Conservation (phyloP, 2,797 vertebrate genomes). For the Poeciliopsis gracilis region DNA sequence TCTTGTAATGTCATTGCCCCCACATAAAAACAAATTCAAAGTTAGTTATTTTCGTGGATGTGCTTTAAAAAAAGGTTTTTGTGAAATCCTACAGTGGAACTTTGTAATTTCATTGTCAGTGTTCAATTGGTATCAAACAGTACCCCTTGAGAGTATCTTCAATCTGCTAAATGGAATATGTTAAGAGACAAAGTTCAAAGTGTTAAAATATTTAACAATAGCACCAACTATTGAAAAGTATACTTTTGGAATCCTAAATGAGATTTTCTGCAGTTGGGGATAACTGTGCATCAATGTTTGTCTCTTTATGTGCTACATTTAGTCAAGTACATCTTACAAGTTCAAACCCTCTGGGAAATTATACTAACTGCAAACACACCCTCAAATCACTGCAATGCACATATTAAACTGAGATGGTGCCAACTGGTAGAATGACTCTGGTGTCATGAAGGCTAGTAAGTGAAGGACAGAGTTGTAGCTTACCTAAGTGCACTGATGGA, state of each 20-base stretch:
- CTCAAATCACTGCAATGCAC: background rate
- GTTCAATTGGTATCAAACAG: background rate
- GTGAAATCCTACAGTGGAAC: background rate
- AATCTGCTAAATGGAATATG: background rate
- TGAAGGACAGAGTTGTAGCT: conserved; percentile 18
- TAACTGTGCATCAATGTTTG: background rate
- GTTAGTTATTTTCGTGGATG: background rate
- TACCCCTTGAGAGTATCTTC: background rate
- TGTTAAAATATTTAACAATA: background rate
- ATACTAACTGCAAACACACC: background rate
- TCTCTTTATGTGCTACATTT: background rate
- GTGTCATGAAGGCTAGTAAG: conserved; percentile 5
- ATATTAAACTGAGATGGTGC: conserved; percentile 24
- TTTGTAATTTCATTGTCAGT: background rate
- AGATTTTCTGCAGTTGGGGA: background rate
- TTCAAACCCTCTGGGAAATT: background rate
- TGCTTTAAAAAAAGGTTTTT: background rate
- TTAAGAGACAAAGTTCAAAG: background rate
- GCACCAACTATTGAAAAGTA: background rate
- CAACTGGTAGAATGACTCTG: conserved; percentile 23
- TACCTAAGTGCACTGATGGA: conserved; percentile 51
- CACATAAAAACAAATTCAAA: background rate
- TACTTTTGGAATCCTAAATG: background rate
- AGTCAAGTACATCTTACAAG: background rate
- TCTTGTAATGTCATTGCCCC: background rate